These are phyloP conservation scores for Triplophysa dalaica DNA, from an alignment of 2,113 vertebrate genomes.

Conservation along the genomic window DNA sequence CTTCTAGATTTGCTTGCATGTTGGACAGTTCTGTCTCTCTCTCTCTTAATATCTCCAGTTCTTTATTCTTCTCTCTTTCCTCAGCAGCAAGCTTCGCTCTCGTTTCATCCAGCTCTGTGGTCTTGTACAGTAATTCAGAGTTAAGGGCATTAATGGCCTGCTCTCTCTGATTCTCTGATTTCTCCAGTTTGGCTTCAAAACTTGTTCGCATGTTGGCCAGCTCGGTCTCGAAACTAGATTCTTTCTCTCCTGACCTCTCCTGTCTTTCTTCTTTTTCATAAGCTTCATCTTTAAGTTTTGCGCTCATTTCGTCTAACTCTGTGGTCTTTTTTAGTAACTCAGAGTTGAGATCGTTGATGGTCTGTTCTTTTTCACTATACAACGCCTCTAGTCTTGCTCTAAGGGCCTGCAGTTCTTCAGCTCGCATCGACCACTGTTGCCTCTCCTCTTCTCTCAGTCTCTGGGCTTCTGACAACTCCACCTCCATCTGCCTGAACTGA, in stretches of 20 bases:
- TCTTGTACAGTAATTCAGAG: conserved; percentile 40
- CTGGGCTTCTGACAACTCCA: conserved; percentile 70
- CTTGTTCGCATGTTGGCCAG: background rate
- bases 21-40: conserved; percentile 66
- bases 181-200: conserved; percentile 61
- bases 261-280: background rate
- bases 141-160: conserved; percentile 40
- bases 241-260: background rate
- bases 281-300: conserved; percentile 63
- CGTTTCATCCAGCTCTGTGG: conserved; percentile 61
- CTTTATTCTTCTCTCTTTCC: conserved; percentile 61
- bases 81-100: conserved; percentile 64
- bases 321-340: conserved; percentile 29
- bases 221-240: background rate
- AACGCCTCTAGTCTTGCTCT: conserved; percentile 63
- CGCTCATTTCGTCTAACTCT: conserved; percentile 65
- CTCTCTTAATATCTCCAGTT: conserved; percentile 53
- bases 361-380: conserved; percentile 52
- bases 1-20: conserved; percentile 15
- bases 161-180: background rate
- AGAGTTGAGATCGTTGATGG: conserved; percentile 31
- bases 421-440: conserved; percentile 61
- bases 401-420: conserved; percentile 59
- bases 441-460: conserved; percentile 71
- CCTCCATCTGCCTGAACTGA: conserved; percentile 83